Conservation (phyloP, 2,797 vertebrate species). For the Sebastes cheni region DNA sequence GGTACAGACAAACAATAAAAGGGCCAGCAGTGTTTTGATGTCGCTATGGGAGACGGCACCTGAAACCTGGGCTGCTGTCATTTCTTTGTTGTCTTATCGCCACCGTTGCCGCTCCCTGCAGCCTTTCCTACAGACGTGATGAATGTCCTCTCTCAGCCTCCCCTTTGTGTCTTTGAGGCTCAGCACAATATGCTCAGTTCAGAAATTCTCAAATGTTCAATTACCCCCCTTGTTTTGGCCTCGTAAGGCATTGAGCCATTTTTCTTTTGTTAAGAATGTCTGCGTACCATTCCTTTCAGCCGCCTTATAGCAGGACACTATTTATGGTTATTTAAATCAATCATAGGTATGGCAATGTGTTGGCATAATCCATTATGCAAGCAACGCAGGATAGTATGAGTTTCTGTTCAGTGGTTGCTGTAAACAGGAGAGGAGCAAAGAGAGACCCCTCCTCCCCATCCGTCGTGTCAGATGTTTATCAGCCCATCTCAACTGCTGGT, state of each 20-base stretch:
- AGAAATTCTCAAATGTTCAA: slow-evolving; percentile 31
- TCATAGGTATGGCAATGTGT: not conserved
- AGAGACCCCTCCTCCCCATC: not conserved
- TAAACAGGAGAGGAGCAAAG: not conserved
- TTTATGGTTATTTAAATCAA: slow-evolving; percentile 6
- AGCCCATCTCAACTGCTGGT: not conserved
- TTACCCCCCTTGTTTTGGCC: slow-evolving; percentile 2
- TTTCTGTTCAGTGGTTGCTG: not conserved
- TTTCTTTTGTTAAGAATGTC: slow-evolving; percentile 24
- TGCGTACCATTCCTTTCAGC: not conserved
- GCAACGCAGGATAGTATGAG: not conserved
- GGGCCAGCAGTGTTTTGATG: slow-evolving; percentile 1
- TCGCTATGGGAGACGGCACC: slow-evolving; percentile 15
- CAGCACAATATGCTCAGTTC: slow-evolving; percentile 25
- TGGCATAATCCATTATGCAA: not conserved
- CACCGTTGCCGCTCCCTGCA: not conserved
- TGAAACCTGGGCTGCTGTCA: not conserved
- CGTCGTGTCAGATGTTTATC: slow-evolving; percentile 7
- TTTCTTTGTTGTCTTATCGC: slow-evolving; percentile 41
- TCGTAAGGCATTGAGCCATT: slow-evolving; percentile 13
- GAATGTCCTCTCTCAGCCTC: slow-evolving; percentile 32
- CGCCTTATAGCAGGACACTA: not conserved
- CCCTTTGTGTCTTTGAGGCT: slow-evolving; percentile 9
- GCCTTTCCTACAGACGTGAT: slow-evolving; percentile 16
- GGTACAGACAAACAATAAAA: not conserved